Evolutionary conservation across 1,140 invertebrate species (phyloP), one percentile per base, ranked within the genome.

Genomic region (Ceratosolen fusciceps): DNA sequence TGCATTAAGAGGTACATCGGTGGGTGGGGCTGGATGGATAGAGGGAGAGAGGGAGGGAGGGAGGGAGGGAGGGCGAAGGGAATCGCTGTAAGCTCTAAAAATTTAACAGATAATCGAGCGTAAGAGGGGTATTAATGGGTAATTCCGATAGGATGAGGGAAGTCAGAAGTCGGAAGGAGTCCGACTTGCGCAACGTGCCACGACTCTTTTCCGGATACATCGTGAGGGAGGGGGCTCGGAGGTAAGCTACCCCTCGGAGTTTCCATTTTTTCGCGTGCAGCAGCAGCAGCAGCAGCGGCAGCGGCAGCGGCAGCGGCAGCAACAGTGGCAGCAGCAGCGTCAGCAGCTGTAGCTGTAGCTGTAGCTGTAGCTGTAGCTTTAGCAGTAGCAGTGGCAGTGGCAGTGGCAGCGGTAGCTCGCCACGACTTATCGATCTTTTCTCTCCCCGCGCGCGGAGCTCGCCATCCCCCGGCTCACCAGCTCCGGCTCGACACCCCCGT

Each of bases 361-460:
- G 74, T 49, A 70, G 39, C 58, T 62, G 31, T 54, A 56, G 70
- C 58, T 77, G 80, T 47, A 77, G 80, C 70, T 73, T 60, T 24
- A 47, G 67, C 39, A 26, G 74, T 26, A 29, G 49, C 47, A 56
- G 43, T 24, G 68, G 47, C 60, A 67, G 29, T 24, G 31, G 72
- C 73, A 80, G 78, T 43, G 58, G 78, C 78, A 80, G 73, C n/a
- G 68, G 26, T 49, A 74, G 29, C 47, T 65, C 65, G 76, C 65
- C 72, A 72, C 76, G 54, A 78, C 74, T 77, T 77, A 77, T 77
- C 74, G 74, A 77, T 77, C 65, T 54, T 29, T 81, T 81, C 77
- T 76, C 74, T 76, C 72, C 60, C 74, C 24, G 37, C 39, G 37
- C 39, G 54, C 73, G 47, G 49, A 24, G 52, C 71, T 75, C 70